A percentile compares a stretch with the other conserved stretches of the same genome.
Conservation (phyloP, 1,140 invertebrate species). For the Pseudomyrmex flavicornis region DNA sequence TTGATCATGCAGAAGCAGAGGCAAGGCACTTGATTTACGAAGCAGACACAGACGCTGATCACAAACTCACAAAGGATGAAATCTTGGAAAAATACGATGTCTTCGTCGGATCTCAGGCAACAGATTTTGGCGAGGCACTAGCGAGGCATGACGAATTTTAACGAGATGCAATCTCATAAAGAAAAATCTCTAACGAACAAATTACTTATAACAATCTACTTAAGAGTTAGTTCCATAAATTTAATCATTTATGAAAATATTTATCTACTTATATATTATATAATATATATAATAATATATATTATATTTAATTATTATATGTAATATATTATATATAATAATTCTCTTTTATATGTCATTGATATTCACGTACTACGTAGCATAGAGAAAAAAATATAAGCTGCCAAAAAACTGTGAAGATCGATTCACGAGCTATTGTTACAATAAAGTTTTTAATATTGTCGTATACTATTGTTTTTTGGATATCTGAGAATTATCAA, state of each 20-base stretch:
- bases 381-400: conserved; percentile 35
- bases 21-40: conserved; percentile 97
- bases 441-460: conserved; percentile 57
- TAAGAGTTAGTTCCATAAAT: conserved; percentile 28
- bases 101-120: conserved; percentile 99
- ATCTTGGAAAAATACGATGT: conserved; percentile 98
- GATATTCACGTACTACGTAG: conserved; percentile 45
- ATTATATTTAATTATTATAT: conserved; percentile 36
- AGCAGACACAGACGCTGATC: conserved; percentile 96
- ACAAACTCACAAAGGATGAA: conserved; percentile 95
- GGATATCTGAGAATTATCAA: not conserved
- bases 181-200: conserved; percentile 49
- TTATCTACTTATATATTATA: conserved; percentile 40
- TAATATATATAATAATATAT: conserved; percentile 13
- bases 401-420: conserved; percentile 61
- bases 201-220: conserved; percentile 36
- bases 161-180: conserved; percentile 33
- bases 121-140: conserved; percentile 98
- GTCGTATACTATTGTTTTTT: conserved; percentile 7
- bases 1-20: conserved; percentile 98
- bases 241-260: conserved; percentile 61
- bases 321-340: not conserved
- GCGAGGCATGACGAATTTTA: conserved; percentile 97
- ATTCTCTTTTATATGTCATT: conserved; percentile 55
- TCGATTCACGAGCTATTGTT: conserved; percentile 40